phyloP scores from a whole-genome alignment of 2,888 invertebrate species.

The Melanostoma mellinum region DNA sequence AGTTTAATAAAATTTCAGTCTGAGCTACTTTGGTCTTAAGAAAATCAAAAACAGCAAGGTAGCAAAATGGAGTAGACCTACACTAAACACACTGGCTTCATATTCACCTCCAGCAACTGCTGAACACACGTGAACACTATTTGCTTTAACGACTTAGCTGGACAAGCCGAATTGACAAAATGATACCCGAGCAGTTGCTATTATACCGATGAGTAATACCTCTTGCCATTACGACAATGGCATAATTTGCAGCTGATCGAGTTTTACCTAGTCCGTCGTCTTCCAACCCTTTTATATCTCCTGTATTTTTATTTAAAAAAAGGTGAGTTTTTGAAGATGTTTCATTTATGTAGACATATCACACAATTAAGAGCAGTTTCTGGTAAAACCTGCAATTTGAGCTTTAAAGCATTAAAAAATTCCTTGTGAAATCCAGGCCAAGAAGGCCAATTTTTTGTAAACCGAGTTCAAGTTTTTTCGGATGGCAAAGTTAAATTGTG shows the following conservation, averaged over 20 bases:
- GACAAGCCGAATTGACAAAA: slow-evolving; percentile 13
- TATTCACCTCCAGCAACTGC: slow-evolving; percentile 6
- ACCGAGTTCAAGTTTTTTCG: no score
- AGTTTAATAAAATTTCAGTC: no score
- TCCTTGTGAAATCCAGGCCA: no score
- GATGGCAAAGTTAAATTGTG: no score
- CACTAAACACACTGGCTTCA: no score
- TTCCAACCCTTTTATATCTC: slow-evolving; percentile 18
- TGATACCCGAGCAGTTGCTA: slow-evolving; percentile 4
- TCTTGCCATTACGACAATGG: slow-evolving; percentile 28
- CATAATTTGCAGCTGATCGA: slow-evolving; percentile 29
- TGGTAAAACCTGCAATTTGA: slow-evolving; percentile 11
- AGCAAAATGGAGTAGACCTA: no score
- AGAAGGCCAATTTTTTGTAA: no score
- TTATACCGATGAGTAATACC: slow-evolving; percentile 8
- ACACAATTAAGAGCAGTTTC: slow-evolving; percentile 13
- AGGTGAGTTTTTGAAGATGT: slow-evolving; percentile 30
- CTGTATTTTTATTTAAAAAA: slow-evolving; percentile 23
- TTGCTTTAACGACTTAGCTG: slow-evolving; percentile 11
- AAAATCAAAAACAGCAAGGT: no score
- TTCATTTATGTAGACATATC: slow-evolving; percentile 11
- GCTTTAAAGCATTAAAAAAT: slow-evolving; percentile 21
- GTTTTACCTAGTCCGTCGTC: slow-evolving; percentile 29
- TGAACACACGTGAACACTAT: no score
- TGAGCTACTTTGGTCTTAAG: no score